A percentile compares a stretch with the other conserved stretches of the same genome.
Evolutionary conservation across 2,797 vertebrate species (phyloP).

Genomic region (Aldrovandia affinis): DNA sequence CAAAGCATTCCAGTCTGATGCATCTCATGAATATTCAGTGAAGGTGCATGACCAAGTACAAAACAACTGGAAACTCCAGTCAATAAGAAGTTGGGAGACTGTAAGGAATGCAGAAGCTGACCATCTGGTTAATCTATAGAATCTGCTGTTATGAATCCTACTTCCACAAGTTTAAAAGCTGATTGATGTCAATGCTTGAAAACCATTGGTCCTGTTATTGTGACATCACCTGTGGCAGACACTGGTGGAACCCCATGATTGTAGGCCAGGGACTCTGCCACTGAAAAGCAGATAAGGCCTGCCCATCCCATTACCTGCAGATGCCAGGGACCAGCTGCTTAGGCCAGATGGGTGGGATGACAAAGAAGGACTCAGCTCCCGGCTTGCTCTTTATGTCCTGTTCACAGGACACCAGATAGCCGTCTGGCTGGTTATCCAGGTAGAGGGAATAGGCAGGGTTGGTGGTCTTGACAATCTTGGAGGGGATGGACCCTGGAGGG

Average conservation of each 20-base stretch:
- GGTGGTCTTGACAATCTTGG: slow-evolving; percentile 90
- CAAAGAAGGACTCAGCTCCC: slow-evolving; percentile 81
- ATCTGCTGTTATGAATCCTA: too few species aligned
- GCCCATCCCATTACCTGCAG: slow-evolving; percentile 81
- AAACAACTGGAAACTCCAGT: too few species aligned
- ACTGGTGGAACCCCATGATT: too few species aligned
- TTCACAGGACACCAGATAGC: slow-evolving; percentile 84
- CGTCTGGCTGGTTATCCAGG: slow-evolving; percentile 82
- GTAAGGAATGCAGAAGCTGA: too few species aligned
- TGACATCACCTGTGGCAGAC: not conserved
- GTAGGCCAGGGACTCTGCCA: too few species aligned
- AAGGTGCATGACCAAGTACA: too few species aligned
- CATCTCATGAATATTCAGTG: too few species aligned
- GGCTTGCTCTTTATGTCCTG: slow-evolving; percentile 87
- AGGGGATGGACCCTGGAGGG: slow-evolving; percentile 82
- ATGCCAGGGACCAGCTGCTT: slow-evolving; percentile 89
- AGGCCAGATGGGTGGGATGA: slow-evolving; percentile 90
- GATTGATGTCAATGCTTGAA: not conserved
- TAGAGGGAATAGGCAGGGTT: slow-evolving; percentile 81
- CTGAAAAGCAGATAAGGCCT: too few species aligned
- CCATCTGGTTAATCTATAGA: too few species aligned
- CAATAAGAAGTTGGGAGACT: too few species aligned
- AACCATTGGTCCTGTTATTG: not conserved
- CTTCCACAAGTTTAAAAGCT: not conserved
- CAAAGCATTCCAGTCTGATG: too few species aligned